Evolutionary conservation across 2,797 vertebrate species (phyloP), one percentile per base, ranked within the genome.

Genomic region (Melanotaenia pygmaea): DNA sequence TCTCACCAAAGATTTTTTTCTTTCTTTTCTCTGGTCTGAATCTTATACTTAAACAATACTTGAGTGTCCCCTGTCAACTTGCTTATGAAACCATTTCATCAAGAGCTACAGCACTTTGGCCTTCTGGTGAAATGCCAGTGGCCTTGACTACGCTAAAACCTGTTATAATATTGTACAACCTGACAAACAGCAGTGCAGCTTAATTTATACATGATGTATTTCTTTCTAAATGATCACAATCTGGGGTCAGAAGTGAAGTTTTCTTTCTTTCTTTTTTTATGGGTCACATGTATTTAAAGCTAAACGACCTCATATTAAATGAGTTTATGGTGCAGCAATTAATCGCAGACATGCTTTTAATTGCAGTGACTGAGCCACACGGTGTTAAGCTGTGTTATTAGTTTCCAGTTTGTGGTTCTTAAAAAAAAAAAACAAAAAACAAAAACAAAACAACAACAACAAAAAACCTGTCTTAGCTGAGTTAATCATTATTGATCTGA

Each of bases 151-250:
- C 18, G 7, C 14, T 57, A 57, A 32, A 57, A 57, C 28, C 51
- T 66, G 34, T 54, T 63, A 65, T 13, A 2, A 62, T 59, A 62
- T 59, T 0, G 1, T 57, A 32, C 3, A 34, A 65, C 45, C 13
- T 14, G 34, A 37, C 47, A 38, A 30, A 9, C 2, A 40, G 30
- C 10, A 32, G 24, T 30, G 2, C 12, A 34, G 16, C 43, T 26
- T 8, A 61, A 10, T 16, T 65, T 73, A 13, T 65, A 72, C 53
- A 50, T 66, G 40, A 72, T 59, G 13, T 32, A 63, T 69, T 72
- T 24, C 50, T 64, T 64, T 66, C 24, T 70, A 67, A 72, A 58
- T 32, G 2, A 57, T 32, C 28, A 57, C 28, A 32, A 30, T 57
- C 30, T 32, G 30, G 51, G 54, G 26, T 57, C 54, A 57, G 26